Conservation (phyloP, 2,113 vertebrate species). For the Probosciger aterrimus region DNA sequence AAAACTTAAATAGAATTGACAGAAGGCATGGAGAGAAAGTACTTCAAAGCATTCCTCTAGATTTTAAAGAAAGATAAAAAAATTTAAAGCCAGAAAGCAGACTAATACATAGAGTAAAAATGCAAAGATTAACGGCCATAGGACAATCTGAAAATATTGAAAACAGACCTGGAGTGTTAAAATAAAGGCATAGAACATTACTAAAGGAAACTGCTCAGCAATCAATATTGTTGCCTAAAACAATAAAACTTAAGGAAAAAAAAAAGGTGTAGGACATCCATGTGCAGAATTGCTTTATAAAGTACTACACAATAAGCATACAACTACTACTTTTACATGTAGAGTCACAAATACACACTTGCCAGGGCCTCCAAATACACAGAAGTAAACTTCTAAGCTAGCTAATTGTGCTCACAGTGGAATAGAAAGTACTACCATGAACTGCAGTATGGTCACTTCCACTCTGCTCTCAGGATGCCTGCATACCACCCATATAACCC, state of each 20-base stretch:
- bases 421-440: background rate
- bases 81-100: background rate
- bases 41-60: constrained; percentile 33
- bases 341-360: background rate
- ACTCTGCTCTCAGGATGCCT: background rate
- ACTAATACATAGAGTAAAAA: background rate
- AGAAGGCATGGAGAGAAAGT: background rate
- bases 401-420: background rate
- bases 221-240: background rate
- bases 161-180: background rate
- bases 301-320: background rate
- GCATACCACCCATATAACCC: accelerated
- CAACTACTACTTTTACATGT: background rate
- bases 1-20: constrained; percentile 13
- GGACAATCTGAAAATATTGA: background rate
- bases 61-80: constrained; percentile 16
- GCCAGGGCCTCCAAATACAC: background rate
- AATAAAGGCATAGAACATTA: background rate
- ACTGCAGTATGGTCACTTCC: background rate
- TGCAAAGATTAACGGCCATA: background rate
- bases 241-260: background rate
- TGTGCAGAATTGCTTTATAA: background rate
- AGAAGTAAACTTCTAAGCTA: background rate
- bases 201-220: background rate
- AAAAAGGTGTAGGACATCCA: background rate